Evolutionary conservation across 2,113 vertebrate species (phyloP).

Genomic region (Malurus elegans): DNA sequence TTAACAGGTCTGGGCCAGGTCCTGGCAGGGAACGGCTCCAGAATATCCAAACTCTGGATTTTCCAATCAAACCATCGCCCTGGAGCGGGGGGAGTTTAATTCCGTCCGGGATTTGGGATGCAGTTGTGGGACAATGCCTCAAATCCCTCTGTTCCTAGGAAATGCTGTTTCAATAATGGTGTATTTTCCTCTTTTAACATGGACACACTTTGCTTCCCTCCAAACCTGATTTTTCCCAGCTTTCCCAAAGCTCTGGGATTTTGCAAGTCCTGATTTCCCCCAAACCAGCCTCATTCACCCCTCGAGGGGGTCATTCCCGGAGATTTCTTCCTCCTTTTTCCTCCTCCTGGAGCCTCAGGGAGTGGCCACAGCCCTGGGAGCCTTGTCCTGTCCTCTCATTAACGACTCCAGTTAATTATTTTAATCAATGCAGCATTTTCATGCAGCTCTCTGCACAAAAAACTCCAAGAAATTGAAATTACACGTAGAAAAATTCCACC

Average conservation of each 20-base stretch:
- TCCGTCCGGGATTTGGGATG: not conserved
- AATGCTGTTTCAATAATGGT: not conserved
- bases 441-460: not conserved
- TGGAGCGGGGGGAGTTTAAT: not conserved
- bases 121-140: not conserved
- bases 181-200: rapidly evolving
- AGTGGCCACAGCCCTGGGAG: not conserved
- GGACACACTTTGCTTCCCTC: not conserved
- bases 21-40: not conserved
- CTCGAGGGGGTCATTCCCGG: rapidly evolving
- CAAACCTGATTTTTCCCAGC: not conserved
- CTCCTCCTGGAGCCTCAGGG: not conserved
- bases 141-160: rapidly evolving
- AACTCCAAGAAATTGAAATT: not conserved
- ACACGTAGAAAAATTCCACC: rapidly evolving
- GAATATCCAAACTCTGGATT: not conserved
- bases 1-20: not conserved
- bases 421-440: not conserved
- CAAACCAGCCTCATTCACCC: not conserved
- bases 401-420: not conserved
- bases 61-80: rapidly evolving
- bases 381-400: not conserved
- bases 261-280: not conserved
- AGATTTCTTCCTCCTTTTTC: not conserved
- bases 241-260: rapidly evolving